Evolutionary conservation across 2,113 vertebrate species (phyloP).

Genomic region (Malaclemys terrapin): DNA sequence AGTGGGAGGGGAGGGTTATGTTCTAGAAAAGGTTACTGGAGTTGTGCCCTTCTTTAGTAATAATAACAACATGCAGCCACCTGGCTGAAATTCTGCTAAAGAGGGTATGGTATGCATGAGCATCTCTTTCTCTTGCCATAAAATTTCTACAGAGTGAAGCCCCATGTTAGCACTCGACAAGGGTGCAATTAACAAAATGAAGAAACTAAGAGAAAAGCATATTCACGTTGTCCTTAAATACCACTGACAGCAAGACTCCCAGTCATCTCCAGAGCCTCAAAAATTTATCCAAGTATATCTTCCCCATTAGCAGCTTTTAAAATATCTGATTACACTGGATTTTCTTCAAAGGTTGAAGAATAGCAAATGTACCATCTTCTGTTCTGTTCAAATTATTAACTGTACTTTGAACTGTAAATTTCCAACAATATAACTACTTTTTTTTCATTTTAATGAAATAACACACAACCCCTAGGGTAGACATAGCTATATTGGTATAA

Average conservation of each 20-base stretch:
- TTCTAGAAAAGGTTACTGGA: neutral
- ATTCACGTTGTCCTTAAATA: neutral
- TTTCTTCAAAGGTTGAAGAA: neutral
- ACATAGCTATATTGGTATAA: neutral
- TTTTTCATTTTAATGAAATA: no score
- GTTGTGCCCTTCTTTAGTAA: neutral
- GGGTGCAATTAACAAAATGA: neutral
- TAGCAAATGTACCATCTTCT: neutral
- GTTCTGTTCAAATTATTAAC: neutral
- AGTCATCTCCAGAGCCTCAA: neutral
- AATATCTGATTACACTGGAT: neutral
- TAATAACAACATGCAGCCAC: neutral
- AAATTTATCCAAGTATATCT: neutral
- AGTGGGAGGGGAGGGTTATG: neutral
- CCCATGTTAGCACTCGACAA: neutral
- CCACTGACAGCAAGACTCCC: neutral
- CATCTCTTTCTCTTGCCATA: neutral
- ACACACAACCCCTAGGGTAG: neutral
- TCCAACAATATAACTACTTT: neutral
- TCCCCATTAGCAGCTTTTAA: neutral
- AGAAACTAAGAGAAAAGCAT: neutral
- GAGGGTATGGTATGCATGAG: neutral
- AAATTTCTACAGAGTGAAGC: neutral
- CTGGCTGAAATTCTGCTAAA: slow-evolving; percentile 7
- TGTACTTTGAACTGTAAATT: neutral